Evolutionary conservation across 2,888 invertebrate genomes (phyloP), one percentile per base, ranked within the genome.

Genomic region (Chalcosyrphus nemorum): DNA sequence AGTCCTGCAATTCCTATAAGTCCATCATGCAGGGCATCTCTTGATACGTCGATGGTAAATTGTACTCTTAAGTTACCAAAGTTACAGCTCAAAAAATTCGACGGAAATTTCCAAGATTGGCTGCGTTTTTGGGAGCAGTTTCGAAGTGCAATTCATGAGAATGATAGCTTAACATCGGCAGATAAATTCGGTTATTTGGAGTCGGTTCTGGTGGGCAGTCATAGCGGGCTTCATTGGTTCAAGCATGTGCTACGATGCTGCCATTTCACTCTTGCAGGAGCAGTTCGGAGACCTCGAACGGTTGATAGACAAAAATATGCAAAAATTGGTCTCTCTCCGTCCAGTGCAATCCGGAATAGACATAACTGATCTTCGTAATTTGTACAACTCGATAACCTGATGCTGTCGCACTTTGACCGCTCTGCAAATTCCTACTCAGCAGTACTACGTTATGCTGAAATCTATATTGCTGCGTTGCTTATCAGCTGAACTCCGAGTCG

Each of bases 241-340:
- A 0, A 41, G 35, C 2, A 6, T 15, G 1, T 66, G 38, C 15
- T 52, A 68, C 38, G 66, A 68, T 1, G 27, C 24, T 0, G 66
- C 66, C 3, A 29, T 68, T 2, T 68, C 54, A 1, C 29, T 54
- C 9, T 9, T 54, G 15, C 13, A 54, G 9, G 54, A 29, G 15
- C 21, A 54, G 11, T 41, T 27, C 13, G 54, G 43, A 2, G 29
- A 54, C 29, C 29, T 5, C 0, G 66, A 68, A 6, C 50, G 24
- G 1, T 29, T 66, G 1, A 24, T 66, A 2, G 66, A 66, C n/a
- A 66, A 41, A 54, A 17, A 41, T 2, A 66, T 66, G 43, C 68
- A 68, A 6, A 19, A 43, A 3, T 29, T 66, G 1, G 15, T 54
- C 4, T 27, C 27, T 2, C 38, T 50, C 7, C 66, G 50, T n/a